A percentile compares a stretch with the other conserved stretches of the same genome.
These are phyloP conservation scores for Ceraclea dissimilis DNA, from an alignment of 2,888 invertebrate genomes.

Conservation along the genomic window DNA sequence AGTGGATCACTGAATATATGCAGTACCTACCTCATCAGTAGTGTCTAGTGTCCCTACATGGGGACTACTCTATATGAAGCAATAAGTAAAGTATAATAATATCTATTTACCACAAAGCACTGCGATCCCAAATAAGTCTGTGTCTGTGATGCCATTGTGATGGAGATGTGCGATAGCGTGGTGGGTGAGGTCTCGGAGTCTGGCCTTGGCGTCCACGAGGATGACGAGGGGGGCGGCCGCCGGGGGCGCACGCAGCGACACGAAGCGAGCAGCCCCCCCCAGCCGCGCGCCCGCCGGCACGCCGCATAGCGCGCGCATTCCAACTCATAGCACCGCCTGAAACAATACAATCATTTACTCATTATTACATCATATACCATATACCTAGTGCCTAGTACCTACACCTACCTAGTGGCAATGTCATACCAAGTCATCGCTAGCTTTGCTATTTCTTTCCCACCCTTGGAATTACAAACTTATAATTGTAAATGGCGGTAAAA, in stretches of 20 bases:
- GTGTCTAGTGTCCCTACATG: too few relatives aligned
- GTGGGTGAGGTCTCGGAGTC: constrained; percentile 74
- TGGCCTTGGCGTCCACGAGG: constrained; percentile 70
- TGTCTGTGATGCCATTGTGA: constrained; percentile 76
- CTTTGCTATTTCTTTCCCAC: too few relatives aligned
- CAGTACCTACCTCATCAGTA: too few relatives aligned
- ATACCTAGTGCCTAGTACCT: background rate
- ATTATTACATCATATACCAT: too few relatives aligned
- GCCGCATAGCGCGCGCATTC: constrained; percentile 70
- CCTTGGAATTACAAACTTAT: too few relatives aligned
- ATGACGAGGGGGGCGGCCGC: constrained; percentile 43
- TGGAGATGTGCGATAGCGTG: constrained; percentile 74
- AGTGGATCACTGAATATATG: too few relatives aligned
- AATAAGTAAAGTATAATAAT: too few relatives aligned
- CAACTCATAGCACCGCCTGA: constrained; percentile 34
- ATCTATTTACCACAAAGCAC: constrained; percentile 73
- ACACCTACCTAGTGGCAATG: background rate
- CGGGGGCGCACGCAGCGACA: constrained; percentile 57
- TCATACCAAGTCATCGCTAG: background rate
- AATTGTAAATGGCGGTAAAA: too few relatives aligned
- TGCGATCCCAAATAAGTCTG: constrained; percentile 80
- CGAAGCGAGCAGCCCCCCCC: constrained; percentile 54
- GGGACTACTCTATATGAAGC: too few relatives aligned
- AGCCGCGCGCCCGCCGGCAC: constrained; percentile 50
- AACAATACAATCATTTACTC: background rate